phyloP scores from a whole-genome alignment of 2,113 vertebrate species.

The Cygnus atratus region DNA sequence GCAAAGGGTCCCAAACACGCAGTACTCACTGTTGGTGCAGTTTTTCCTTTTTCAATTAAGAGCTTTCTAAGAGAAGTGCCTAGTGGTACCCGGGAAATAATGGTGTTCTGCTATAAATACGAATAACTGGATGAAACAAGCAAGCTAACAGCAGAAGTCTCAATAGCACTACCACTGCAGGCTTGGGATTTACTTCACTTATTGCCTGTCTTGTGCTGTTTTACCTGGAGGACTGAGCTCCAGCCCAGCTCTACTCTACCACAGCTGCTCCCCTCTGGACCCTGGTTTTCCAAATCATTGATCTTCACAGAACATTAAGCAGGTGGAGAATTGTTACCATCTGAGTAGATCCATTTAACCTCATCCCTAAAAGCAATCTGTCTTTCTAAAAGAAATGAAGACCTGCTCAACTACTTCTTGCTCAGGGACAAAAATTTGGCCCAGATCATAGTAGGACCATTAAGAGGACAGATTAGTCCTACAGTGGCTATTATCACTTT shows the following conservation, averaged over 20 bases:
- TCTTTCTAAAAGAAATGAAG: neutral
- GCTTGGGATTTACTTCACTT: neutral
- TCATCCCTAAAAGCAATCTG: neutral
- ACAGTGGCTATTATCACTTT: neutral
- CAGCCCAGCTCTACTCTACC: neutral
- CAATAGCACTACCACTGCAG: neutral
- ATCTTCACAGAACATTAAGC: neutral
- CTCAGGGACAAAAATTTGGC: conserved; percentile 13
- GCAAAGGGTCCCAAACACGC: neutral
- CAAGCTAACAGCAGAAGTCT: neutral
- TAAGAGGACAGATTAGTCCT: conserved; percentile 9
- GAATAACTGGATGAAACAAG: neutral
- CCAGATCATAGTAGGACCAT: neutral
- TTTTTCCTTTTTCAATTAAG: neutral
- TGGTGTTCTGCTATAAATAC: neutral
- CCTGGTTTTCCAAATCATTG: neutral
- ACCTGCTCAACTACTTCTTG: neutral
- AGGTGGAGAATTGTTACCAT: neutral
- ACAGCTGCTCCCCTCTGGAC: neutral
- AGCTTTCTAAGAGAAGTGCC: neutral
- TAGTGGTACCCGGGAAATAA: neutral
- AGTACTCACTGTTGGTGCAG: rapidly evolving
- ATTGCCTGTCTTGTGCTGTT: neutral
- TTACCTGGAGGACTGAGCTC: neutral
- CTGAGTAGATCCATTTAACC: neutral